Base-by-base conservation (phyloP, 2,888 invertebrate species). In the Leistus spinibarbis region DNA sequence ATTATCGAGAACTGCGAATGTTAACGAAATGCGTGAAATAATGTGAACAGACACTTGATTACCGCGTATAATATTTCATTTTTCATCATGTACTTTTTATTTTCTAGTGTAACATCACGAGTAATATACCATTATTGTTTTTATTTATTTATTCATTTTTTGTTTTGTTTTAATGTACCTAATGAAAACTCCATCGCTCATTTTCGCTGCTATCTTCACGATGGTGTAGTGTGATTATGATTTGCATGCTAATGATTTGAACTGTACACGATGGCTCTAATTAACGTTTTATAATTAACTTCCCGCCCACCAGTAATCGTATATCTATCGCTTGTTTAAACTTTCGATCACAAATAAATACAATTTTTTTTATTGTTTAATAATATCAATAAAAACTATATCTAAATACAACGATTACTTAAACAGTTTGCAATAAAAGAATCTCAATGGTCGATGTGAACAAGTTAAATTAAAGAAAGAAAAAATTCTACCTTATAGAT, bases 401-500 rank as follows among this genome's bases (percentile, higher is more conserved):
- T 40, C 13, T 40, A 40, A 40, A 40, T 4, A 40, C 27, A 27
- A 1, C 17, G 20, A n/a, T 19, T 57, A 10, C 9, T 20, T 56
- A 24, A 17, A 27, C 24, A 0, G 24, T 54, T 40, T 27, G n/a
- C n/a, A n/a, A n/a, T n/a, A n/a, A n/a, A n/a, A n/a, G n/a, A n/a
- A n/a, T n/a, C n/a, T n/a, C n/a, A n/a, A n/a, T n/a, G n/a, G 69
- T 54, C 23, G 56, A 53, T 53, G 10, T 53, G 10, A 20, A 10
- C n/a, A 63, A 22, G 22, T 63, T 22, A 19, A 63, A n/a, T n/a
- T 22, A 57, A 13, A 56, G 16, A 62, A 63, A 63, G 20, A 54
- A 53, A 20, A 66, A 54, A 16, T 80, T 81, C 80, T 77, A 84
- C 84, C 79, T 80, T 76, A 79, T 72, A 27, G 80, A 79, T 70